phyloP scores from a whole-genome alignment of 2,113 vertebrate species.

The Thermophis baileyi region DNA sequence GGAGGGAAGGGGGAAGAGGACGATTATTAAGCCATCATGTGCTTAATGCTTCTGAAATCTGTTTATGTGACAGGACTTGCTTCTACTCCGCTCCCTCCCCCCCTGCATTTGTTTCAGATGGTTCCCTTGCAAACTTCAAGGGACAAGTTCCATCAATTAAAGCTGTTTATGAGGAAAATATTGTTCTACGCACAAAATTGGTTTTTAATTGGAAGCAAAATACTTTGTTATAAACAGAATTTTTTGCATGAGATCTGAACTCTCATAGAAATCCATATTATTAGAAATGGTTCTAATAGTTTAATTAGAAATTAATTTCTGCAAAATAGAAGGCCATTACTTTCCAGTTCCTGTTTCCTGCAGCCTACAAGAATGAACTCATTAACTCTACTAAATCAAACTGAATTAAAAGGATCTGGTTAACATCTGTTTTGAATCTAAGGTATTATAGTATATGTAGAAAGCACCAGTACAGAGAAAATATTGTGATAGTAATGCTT shows the following conservation, averaged over 20 bases:
- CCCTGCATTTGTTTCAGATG: not conserved
- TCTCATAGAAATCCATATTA: not conserved
- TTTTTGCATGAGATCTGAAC: not conserved
- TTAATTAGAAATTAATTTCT: too few species aligned
- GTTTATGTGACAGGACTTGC: not conserved
- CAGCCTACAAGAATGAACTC: not conserved
- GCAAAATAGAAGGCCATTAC: too few species aligned
- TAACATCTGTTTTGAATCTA: not conserved
- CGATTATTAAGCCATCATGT: not conserved
- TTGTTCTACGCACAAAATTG: not conserved
- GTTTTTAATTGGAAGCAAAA: not conserved
- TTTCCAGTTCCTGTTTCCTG: not conserved
- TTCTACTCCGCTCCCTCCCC: not conserved
- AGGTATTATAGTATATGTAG: not conserved
- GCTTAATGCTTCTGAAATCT: not conserved
- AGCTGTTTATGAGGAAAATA: not conserved
- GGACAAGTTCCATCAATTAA: not conserved
- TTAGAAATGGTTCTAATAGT: not conserved
- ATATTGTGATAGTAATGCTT: not conserved
- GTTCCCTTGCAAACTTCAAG: not conserved
- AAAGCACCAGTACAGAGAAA: not conserved
- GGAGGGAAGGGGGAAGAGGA: not conserved
- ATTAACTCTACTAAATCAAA: not conserved
- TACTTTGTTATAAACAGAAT: not conserved
- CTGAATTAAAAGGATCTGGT: not conserved